These are phyloP conservation scores for Liposcelis brunnea DNA, from an alignment of 2,888 invertebrate species.

Conservation along the genomic window DNA sequence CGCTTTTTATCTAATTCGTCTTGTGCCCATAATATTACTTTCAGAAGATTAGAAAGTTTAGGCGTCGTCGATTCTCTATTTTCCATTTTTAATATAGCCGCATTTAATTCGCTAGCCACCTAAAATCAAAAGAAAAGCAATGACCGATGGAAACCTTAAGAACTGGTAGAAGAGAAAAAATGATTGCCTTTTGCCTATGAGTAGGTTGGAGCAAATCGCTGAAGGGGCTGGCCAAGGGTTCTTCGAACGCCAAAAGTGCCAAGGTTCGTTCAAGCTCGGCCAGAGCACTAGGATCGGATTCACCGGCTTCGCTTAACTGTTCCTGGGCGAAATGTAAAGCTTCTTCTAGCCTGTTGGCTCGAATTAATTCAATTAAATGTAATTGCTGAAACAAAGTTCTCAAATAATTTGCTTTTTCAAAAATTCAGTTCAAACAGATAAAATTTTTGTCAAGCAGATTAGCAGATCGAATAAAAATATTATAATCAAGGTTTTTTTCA, in stretches of 20 bases:
- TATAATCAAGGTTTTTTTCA: too few relatives aligned
- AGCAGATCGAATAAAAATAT: too few relatives aligned
- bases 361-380: constrained; percentile 72
- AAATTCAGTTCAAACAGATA: background rate
- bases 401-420: constrained; percentile 11
- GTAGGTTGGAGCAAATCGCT: constrained; percentile 83
- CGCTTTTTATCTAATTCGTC: constrained; percentile 87
- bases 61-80: constrained; percentile 82
- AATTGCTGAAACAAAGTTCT: constrained; percentile 47
- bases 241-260: constrained; percentile 89
- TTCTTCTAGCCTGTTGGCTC: constrained; percentile 69
- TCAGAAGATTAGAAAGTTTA: constrained; percentile 75
- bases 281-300: constrained; percentile 48
- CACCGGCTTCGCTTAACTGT: constrained; percentile 76
- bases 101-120: constrained; percentile 94
- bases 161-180: background rate
- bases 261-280: constrained; percentile 82
- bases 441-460: too few relatives aligned
- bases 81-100: constrained; percentile 90
- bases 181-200: constrained; percentile 74
- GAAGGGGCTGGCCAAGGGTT: constrained; percentile 88
- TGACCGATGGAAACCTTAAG: background rate
- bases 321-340: constrained; percentile 81
- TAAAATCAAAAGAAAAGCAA: constrained; percentile 22
- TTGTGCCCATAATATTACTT: constrained; percentile 91